Base-by-base conservation (phyloP, 1,140 invertebrate genomes). In the Lordiphosa mommai region DNA sequence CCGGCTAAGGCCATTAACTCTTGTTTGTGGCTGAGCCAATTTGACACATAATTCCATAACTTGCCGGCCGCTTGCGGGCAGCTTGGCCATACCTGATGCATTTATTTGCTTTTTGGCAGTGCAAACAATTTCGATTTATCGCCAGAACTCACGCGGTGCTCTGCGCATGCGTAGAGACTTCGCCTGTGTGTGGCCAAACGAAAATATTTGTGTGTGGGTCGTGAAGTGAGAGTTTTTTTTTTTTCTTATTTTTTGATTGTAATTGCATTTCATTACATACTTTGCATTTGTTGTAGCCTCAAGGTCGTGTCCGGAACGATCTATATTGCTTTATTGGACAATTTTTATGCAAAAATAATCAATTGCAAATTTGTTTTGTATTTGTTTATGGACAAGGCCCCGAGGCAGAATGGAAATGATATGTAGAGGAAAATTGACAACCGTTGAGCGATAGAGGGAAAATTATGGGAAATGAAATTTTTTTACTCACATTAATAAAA, bases 1-100 rank as follows among this genome's bases (percentile, higher is more conserved):
- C 33, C 36, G 56, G 64, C 64, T 49, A 55, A 57, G 69, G 69
- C 74, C 74, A 79, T 80, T 80, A 80, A 82, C 76, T 82, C 71
- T 66, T 61, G 70, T 82, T 82, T 67, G 63, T 67, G 58, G 63
- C 63, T 67, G 63, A 52, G 63, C 63, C 63, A 67, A 79, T 82
- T 82, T 82, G 76, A 82, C 76, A 82, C 76, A 82, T 82, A 82
- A 82, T 82, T 82, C 76, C 77, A 84, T 82, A 82, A 82, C 76
- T 82, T 51, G 72, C 57, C 64, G 67, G 37, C 67, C 46, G 41
- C 47, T 43, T 36, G 49, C 55, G 46, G 55, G 52, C 59, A 57
- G 60, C 40, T n/a, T 44, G 14, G 41, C 52, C 53, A 46, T 49
- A 55, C 53, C 71, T 80, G 66, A 73, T 82, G 76, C 74, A 80